Evolutionary conservation across 1,140 invertebrate species (phyloP), one percentile per base, ranked within the genome.

Genomic region (Microvelia longipes): DNA sequence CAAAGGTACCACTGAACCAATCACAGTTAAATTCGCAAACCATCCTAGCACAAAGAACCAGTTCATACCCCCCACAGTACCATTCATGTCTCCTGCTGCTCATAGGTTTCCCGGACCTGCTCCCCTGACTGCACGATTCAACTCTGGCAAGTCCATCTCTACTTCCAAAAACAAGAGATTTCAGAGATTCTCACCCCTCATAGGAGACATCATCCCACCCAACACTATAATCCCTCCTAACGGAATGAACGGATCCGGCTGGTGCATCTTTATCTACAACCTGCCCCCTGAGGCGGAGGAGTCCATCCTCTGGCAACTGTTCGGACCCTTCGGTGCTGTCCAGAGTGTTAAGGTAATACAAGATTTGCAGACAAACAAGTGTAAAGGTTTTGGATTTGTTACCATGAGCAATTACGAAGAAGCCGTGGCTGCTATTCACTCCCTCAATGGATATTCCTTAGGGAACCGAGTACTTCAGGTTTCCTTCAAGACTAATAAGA

Each of bases 381-480:
- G 96, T 86, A 98, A 98, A 83, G 97, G 97, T 75, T 98, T 98
- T 80, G 97, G 95, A n/a, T 98, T 98, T 82, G 96, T 99, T 71
- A 98, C 95, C 70, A 99, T 99, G 97, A 98, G 94, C 76, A 98
- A 98, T 82, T 98, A 98, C 82, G 96, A 98, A 80, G 96, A 98
- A 80, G 94, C 96, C 19, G 88, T 97, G 28, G 90, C 96, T 72
- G 96, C 97, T 68, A 98, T 98, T 77, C 94, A 96, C 81, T 94
- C 93, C 73, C 86, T 99, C 70, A 98, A 99, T 82, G 96, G 96
- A 67, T 98, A 97, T 82, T 94, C 93, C 73, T 85, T 99, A 74
- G 95, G 94, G 77, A 98, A 97, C 82, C 88, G 96, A 69, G 93
- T 98, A 73, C 88, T 99, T 76, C 96, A 99, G 86, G 96, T 99